Conservation (phyloP, 1,140 invertebrate genomes). For the Caligus rogercresseyi region DNA sequence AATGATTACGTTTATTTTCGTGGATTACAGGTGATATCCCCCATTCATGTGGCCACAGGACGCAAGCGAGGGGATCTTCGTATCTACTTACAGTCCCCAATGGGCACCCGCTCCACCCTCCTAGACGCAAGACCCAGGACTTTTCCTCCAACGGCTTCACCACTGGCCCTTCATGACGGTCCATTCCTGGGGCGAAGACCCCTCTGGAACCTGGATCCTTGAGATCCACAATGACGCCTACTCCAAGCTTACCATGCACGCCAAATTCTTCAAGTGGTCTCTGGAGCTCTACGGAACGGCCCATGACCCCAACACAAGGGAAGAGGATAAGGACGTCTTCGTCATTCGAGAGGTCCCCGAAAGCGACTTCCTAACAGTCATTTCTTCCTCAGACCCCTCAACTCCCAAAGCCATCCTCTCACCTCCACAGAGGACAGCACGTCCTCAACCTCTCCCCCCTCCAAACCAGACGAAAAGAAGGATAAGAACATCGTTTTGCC, state of each 20-base stretch:
- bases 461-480: not conserved
- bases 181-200: slow-evolving; percentile 77
- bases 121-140: slow-evolving; percentile 71
- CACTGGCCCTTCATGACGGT: slow-evolving; percentile 76
- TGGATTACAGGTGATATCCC: slow-evolving; percentile 14
- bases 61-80: slow-evolving; percentile 16
- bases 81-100: slow-evolving; percentile 68
- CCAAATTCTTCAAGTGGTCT: slow-evolving; percentile 20
- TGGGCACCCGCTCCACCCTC: slow-evolving; percentile 64
- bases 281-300: slow-evolving; percentile 17
- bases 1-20: too few relatives aligned
- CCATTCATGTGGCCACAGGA: slow-evolving; percentile 14
- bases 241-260: slow-evolving; percentile 1
- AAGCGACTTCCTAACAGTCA: not conserved
- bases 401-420: not conserved
- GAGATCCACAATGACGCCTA: slow-evolving; percentile 20
- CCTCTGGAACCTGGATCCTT: slow-evolving; percentile 26
- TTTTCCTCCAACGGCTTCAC: slow-evolving; percentile 57
- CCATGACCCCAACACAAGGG: slow-evolving; percentile 11
- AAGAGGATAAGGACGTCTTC: not conserved
- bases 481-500: not conserved
- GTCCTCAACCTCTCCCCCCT: not conserved
- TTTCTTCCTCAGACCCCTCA: not conserved
- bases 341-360: not conserved
- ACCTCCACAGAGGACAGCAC: not conserved